These are phyloP conservation scores for Gymnogyps californianus DNA, from an alignment of 2,113 vertebrate species.

Conservation along the genomic window DNA sequence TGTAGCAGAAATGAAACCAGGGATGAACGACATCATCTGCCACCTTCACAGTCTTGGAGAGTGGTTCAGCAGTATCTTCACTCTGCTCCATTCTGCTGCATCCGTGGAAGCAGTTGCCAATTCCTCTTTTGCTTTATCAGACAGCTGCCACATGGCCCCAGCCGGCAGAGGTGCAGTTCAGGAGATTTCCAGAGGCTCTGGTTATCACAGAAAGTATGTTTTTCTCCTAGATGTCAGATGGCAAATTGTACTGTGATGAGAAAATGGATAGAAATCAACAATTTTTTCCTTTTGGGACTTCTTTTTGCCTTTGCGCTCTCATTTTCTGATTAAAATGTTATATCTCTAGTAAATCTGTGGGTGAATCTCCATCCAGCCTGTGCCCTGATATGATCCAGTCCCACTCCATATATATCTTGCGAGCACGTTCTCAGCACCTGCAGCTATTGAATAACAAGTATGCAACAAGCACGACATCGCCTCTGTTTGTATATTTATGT, in stretches of 20 bases:
- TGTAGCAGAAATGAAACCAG: background rate
- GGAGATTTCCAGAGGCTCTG: background rate
- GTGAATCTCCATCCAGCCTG: background rate
- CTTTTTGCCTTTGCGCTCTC: background rate
- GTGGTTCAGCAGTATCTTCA: background rate
- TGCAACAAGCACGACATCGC: background rate
- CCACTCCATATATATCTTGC: accelerated
- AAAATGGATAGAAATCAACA: background rate
- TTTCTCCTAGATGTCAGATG: background rate
- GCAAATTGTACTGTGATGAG: background rate
- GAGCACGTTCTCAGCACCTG: background rate
- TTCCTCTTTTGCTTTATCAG: background rate
- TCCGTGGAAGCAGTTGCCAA: accelerated
- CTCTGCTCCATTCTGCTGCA: accelerated
- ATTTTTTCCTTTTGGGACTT: accelerated
- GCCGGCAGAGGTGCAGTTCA: too few species aligned
- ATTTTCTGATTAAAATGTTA: background rate
- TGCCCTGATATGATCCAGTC: background rate
- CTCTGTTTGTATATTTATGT: background rate
- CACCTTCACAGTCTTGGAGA: background rate
- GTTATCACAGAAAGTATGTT: background rate
- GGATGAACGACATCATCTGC: background rate
- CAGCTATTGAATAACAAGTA: background rate
- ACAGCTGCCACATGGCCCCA: background rate
- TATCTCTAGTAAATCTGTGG: background rate